Evolutionary conservation across 1,140 invertebrate genomes (phyloP).

Genomic region (Drosophila hydei): DNA sequence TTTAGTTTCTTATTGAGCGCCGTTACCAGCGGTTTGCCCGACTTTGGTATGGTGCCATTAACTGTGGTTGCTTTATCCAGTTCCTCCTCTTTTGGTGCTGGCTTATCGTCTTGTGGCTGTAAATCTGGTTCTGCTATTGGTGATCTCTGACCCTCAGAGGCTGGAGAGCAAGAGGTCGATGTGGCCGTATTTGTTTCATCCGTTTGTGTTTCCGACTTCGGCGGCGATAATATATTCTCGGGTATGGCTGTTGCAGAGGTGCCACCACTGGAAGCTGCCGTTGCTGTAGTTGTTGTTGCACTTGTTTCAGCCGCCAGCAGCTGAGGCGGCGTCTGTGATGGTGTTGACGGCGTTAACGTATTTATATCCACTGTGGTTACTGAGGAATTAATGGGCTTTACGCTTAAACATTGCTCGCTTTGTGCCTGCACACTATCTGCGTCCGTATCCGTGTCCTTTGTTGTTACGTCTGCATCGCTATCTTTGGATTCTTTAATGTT

Average conservation of each 20-base stretch:
- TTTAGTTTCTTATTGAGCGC: slow-evolving; percentile 70
- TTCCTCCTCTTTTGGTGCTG: slow-evolving; percentile 28
- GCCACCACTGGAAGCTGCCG: slow-evolving; percentile 9
- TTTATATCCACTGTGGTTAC: slow-evolving; percentile 57
- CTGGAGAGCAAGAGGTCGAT: slow-evolving; percentile 77
- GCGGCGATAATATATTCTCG: slow-evolving; percentile 78
- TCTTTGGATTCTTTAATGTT: slow-evolving; percentile 35
- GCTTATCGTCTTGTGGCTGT: slow-evolving; percentile 1
- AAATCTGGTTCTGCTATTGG: slow-evolving; percentile 36
- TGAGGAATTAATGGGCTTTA: slow-evolving; percentile 3
- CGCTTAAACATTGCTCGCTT: slow-evolving; percentile 18
- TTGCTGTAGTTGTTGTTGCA: slow-evolving; percentile 26
- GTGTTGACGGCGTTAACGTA: slow-evolving; percentile 69
- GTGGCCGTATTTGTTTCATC: slow-evolving; percentile 81
- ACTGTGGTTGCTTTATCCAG: slow-evolving; percentile 36
- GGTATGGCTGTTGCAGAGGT: slow-evolving; percentile 57
- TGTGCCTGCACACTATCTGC: slow-evolving; percentile 34
- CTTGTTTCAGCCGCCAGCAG: slow-evolving; percentile 42
- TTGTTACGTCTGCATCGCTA: slow-evolving; percentile 15
- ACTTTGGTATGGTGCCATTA: slow-evolving; percentile 79
- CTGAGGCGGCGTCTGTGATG: slow-evolving; percentile 74
- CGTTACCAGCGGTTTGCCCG: slow-evolving; percentile 73
- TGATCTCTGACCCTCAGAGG: slow-evolving; percentile 71
- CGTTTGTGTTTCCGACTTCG: slow-evolving; percentile 79
- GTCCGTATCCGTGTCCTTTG: slow-evolving; percentile 23